Evolutionary conservation across 2,888 invertebrate species (phyloP).

Genomic region (Isoperla grammatica): DNA sequence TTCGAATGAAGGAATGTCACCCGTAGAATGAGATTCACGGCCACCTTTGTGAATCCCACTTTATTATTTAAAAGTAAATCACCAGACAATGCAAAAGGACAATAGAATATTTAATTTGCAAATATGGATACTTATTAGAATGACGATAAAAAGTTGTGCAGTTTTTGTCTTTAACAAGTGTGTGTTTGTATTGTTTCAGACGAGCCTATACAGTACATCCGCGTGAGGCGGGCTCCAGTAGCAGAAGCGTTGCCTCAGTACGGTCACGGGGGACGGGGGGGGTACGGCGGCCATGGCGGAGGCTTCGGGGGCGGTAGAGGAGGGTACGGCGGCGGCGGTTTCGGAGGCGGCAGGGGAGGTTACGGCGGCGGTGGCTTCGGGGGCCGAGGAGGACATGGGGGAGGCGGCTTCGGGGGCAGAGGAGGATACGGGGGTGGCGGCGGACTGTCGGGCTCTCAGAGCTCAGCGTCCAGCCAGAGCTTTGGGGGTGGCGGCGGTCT

Average conservation of each 20-base stretch:
- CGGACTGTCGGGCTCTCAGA: constrained; percentile 24
- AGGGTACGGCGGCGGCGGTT: background rate
- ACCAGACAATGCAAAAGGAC: no score
- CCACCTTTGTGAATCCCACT: no score
- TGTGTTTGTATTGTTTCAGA: background rate
- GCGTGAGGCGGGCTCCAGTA: background rate
- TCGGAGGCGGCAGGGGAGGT: constrained; percentile 13
- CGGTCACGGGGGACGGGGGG: background rate
- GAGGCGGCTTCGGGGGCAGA: constrained; percentile 26
- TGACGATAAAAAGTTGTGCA: no score
- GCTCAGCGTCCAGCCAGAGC: constrained; percentile 23
- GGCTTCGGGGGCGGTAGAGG: no score
- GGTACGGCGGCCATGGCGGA: background rate
- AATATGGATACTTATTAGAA: no score
- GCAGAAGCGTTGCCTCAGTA: background rate
- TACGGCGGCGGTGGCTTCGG: constrained; percentile 23
- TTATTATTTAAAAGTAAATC: no score
- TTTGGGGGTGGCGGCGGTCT: constrained; percentile 23
- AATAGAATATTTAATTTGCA: no score
- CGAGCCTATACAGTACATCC: background rate
- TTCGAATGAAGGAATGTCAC: no score
- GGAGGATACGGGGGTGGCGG: constrained; percentile 17
- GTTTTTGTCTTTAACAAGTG: no score
- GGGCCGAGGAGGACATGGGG: constrained; percentile 30
- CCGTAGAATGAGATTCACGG: no score